Base-by-base conservation (phyloP, 2,888 invertebrate genomes). In the Tenthredo livida region DNA sequence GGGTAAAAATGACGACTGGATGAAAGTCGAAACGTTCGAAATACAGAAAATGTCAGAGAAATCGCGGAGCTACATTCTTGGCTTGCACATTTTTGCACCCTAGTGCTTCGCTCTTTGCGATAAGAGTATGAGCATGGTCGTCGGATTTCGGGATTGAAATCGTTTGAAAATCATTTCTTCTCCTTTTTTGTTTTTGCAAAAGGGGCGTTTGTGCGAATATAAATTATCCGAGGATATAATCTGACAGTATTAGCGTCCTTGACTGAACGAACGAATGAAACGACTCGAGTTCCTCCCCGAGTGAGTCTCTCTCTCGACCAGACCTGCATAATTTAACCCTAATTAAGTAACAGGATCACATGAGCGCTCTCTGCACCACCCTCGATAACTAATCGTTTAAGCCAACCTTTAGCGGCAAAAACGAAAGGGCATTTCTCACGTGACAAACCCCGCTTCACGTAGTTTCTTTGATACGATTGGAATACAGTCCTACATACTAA, bases 271-370 rank as follows among this genome's bases (percentile, higher is more conserved):
- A 54, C 54, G n/a, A 54, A 54, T 7, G 54, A 54, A 54, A 54
- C 54, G 54, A 29, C 54, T 47, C 29, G 29, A 29, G 12, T 54
- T 85, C 73, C 86, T 85, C 67, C 40, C 50, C 65, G 12, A 21
- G 2, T 17, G 54, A 50, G 77, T 61, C 50, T 67, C 50, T 78
- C 85, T 86, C 86, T 87, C 84, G 85, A 86, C 80, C 86, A 86
- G 89, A 87, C 88, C 87, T 86, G 89, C 89, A 91, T 90, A 90
- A 89, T 89, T 88, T 89, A 87, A 88, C 86, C 86, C 87, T 84
- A 88, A 88, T 89, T 89, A 89, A 88, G 88, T 86, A 85, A 88
- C 87, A 87, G 88, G 87, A 88, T 89, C 88, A 86, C 86, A 87
- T 85, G 87, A 88, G 86, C 85, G 86, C 87, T 84, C 87, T 88